Base-by-base conservation (phyloP, 2,113 vertebrate species). In the Corythaixoides concolor region DNA sequence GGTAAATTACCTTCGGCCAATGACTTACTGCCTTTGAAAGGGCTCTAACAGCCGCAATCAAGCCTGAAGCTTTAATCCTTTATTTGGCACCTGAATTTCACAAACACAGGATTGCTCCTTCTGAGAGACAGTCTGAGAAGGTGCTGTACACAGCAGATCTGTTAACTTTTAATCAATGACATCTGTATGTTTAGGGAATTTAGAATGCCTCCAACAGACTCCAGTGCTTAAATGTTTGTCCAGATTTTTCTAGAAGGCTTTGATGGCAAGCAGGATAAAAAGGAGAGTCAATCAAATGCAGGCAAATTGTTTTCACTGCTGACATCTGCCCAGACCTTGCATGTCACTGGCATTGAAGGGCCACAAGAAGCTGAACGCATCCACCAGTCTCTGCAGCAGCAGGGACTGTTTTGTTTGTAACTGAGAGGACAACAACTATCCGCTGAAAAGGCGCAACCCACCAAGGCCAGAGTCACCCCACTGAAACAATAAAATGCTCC, bases 31-130 rank as follows among this genome's bases (percentile, higher is more conserved):
- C 75, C 13, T 96, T 93, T 94, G 68, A 96, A 95, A 90, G 52
- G 64, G 17, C 75, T 80, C 55, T 93, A 90, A 92, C 33, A 86
- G 79, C 63, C 1, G 5, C 75, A 93, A 70, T 90, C 67, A 84
- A 86, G 68, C 52, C 73, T 41, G 73, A 86, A 88, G 88, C 64
- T 92, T 93, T 69, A 72, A 90, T 86, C 50, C 39, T 91, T 70
- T 86, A 47, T 88, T 94, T 93, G 33, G 72, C 85, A 86, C 64
- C 37, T 52, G 88, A 94, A 90, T 93, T 95, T 86, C 68, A 88
- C 67, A 88, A 90, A 86, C 47, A 56, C 16, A 59, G 47, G 60
- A 84, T 30, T 76, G 39, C 72, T 74, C 43, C 37, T 52, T 84
- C 70, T 49, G 70, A 83, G 59, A 86, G 26, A 22, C 15, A 41